phyloP scores from a whole-genome alignment of 2,113 vertebrate species.

The Ranitomeya variabilis region DNA sequence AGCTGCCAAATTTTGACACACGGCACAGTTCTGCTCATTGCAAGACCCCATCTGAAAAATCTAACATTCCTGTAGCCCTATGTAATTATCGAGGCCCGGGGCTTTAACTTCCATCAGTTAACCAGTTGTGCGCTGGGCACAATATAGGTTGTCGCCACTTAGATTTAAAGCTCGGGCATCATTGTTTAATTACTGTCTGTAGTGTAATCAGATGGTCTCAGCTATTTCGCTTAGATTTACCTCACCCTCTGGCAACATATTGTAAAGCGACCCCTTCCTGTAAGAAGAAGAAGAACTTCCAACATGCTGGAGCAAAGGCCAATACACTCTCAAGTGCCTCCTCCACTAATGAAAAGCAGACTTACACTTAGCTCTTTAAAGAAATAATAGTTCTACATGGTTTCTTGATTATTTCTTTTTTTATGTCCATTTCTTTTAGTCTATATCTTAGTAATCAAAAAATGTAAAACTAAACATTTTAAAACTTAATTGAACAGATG shows the following conservation, averaged over 20 bases:
- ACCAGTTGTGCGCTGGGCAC: conserved; percentile 14
- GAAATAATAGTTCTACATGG: background rate
- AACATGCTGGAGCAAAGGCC: background rate
- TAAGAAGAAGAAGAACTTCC: background rate
- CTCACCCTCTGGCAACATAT: conserved; percentile 34
- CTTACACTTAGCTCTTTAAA: background rate
- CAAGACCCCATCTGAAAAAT: conserved; percentile 22
- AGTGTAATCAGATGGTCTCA: conserved; percentile 45
- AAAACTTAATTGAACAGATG: too few relatives aligned
- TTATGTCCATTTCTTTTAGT: background rate
- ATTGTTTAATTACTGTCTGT: conserved; percentile 38
- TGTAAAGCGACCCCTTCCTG: conserved; percentile 22
- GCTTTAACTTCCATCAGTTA: conserved; percentile 34
- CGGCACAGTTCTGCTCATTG: background rate
- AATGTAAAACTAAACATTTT: too few relatives aligned
- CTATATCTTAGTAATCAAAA: background rate
- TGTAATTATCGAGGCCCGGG: conserved; percentile 22
- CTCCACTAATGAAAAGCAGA: conserved; percentile 34
- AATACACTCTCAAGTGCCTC: background rate
- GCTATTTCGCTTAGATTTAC: conserved; percentile 46
- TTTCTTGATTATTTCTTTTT: background rate
- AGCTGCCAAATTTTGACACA: conserved; percentile 19
- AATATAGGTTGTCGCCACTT: background rate
- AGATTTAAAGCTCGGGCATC: conserved; percentile 32
- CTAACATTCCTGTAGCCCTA: conserved; percentile 1